Base-by-base conservation (phyloP, 1,140 invertebrate genomes). In the Eriosoma lanigerum region DNA sequence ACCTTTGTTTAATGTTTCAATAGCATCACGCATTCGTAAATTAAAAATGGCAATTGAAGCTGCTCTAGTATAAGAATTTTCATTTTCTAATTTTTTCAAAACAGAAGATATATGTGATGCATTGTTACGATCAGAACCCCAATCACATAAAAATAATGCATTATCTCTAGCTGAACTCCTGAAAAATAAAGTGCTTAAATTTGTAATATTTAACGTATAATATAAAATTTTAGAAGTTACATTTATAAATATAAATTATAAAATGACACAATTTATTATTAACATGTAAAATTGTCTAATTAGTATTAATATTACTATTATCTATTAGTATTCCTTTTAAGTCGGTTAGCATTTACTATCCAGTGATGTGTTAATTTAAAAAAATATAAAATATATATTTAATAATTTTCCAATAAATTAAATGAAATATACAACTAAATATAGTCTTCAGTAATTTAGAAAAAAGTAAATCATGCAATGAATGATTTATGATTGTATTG, bases 1-100 rank as follows among this genome's bases (percentile, higher is more conserved):
- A 81, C 91, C 92, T 81, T 90, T 88, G 81, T 91, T 93, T 54
- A 98, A 88, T 83, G 96, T 93, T 82, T 95, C 91, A 82, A 98
- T 94, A 17, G 95, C 95, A 83, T 90, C 87, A 76, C 91, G 89
- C 64, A 97, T 88, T 84, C 94, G 92, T 81, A 97, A 87, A 87
- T 96, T 94, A 85, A 98, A 98, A 60, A 96, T 91, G 56, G 94
- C 92, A 60, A 98, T 92, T 46, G 96, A 94, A 12, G 96, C 94
- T 38, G 95, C 95, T 85, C 95, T 89, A 54, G 94, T 91, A 86
- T 91, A 93, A 19, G 86, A 81, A 32, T 86, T 86, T 73, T 86
- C 83, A 44, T 80, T 81, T 83, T 87, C 85, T 81, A 86, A 83
- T 81, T 81, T 66, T 54, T 38, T 68, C 12, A 82, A 1, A 12